Base-by-base conservation (phyloP, 2,113 vertebrate genomes). In the Murina feae region DNA sequence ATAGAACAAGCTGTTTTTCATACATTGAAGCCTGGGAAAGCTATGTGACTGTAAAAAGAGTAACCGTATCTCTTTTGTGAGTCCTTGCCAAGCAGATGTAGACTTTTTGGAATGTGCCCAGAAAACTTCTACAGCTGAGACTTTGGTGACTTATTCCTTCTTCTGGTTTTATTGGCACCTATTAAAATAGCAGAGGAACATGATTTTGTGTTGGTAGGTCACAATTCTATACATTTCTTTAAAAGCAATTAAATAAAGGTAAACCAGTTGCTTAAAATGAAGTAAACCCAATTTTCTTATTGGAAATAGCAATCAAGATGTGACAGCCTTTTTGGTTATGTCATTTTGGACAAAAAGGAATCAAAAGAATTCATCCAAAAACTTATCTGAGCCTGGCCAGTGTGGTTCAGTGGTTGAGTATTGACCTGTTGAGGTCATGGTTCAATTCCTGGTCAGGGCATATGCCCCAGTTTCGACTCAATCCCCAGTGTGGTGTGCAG, bases 31-130 rank as follows among this genome's bases (percentile, higher is more conserved):
- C 97, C 98, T 98, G 98, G 98, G 98, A 98, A 98, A 98, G 98
- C 98, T 98, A 96, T 98, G 97, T 98, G 97, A 97, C 98, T 98
- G 98, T 97, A 98, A 98, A 98, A 98, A 97, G 98, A 98, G 98
- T 98, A 98, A 98, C 98, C 94, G 88, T 98, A 98, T 98, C 98
- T 98, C 97, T 98, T 83, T 98, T 97, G 98, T 98, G 98, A 98
- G 97, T 97, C 82, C 93, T 97, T 97, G 98, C 98, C 98, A 98
- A 99, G 98, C 98, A 98, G 98, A 99, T 98, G 98, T 98, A 98
- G 98, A 97, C 96, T 98, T 98, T 98, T 98, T 98, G 98, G 98
- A 99, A 98, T 97, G 97, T 96, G 95, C 98, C 98, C 98, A 98
- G 98, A 97, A 97, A 98, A 98, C 98, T 98, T 98, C 97, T 98